Base-by-base conservation (phyloP, 2,888 invertebrate species). In the Automeris io region DNA sequence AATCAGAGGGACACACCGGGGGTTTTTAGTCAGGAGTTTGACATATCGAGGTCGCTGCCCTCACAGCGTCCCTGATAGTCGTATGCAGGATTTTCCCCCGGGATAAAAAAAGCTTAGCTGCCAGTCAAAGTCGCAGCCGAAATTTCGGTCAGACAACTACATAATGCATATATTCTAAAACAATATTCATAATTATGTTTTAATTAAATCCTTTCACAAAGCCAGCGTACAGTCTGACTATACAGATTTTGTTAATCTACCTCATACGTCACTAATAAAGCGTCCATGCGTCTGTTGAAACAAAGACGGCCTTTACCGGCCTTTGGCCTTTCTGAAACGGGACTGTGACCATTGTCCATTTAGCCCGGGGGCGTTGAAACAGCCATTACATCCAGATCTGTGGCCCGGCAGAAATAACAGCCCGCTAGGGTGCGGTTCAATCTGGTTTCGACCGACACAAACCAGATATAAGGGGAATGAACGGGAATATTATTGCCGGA, bases 381-480 rank as follows among this genome's bases (percentile, higher is more conserved):
- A 39, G 37, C 74, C 59, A 70, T n/a, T 39, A 5, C 39, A 33
- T 31, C 16, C 7, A 46, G 60, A 58, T 37, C 65, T 39, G 22
- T 51, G 33, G 48, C 59, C 49, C 46, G 53, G 37, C 47, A 37
- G 40, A 29, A 38, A 19, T 46, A 42, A 42, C 42, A 40, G 52
- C 37, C 40, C 40, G 37, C 35, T 36, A 49, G 39, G 39, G 64
- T 34, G 56, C 76, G 58, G 35, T 46, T 46, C 55, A 58, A 43
- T 45, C 49, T 69, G 75, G 73, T 49, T 47, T 39, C 35, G 45
- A 53, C 61, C 54, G 47, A 63, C 56, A 61, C 51, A 57, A 68
- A 62, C 69, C 64, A 67, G 68, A 68, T 73, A 66, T 70, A 70
- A 74, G 59, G 67, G 69, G 70, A 72, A 64, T 70, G 65, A 66